Evolutionary conservation across 2,888 invertebrate species (phyloP).

Genomic region (Troides helena): DNA sequence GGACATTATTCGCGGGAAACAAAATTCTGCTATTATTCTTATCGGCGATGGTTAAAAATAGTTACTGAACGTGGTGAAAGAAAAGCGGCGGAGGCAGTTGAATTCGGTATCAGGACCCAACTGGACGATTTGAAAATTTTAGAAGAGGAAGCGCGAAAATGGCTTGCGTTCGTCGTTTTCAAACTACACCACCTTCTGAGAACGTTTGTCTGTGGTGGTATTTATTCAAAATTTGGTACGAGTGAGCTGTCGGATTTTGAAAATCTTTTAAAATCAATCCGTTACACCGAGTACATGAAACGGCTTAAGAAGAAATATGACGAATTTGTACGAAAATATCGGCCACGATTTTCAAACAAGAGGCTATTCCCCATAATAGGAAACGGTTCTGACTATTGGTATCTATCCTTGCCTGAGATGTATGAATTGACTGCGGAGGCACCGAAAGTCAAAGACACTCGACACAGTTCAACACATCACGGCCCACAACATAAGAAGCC

Average conservation of each 20-base stretch:
- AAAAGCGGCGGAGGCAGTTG: conserved; percentile 64
- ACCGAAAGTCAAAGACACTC: conserved; percentile 41
- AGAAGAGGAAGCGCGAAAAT: conserved; percentile 69
- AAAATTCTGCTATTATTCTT: conserved; percentile 66
- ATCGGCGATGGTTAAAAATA: conserved; percentile 63
- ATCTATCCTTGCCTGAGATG: conserved; percentile 73
- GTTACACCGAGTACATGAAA: conserved; percentile 69
- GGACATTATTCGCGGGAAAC: conserved; percentile 65
- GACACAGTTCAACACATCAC: conserved; percentile 57
- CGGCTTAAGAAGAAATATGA: conserved; percentile 65
- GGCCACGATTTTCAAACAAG: conserved; percentile 67
- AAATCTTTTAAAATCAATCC: conserved; percentile 66
- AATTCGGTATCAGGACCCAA: conserved; percentile 64
- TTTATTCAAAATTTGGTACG: conserved; percentile 61
- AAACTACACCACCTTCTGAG: conserved; percentile 70
- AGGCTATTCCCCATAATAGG: conserved; percentile 71
- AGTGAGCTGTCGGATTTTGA: conserved; percentile 66
- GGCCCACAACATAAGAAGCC: conserved; percentile 61
- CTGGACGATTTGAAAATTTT: conserved; percentile 65
- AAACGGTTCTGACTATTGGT: conserved; percentile 72
- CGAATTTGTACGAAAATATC: conserved; percentile 68
- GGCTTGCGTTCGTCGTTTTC: conserved; percentile 72
- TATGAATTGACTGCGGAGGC: conserved; percentile 61
- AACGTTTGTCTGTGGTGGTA: conserved; percentile 62
- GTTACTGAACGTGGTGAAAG: conserved; percentile 65